Percentiles rank a stretch among this genome's conserved stretches.
These are phyloP conservation scores for Linyphia triangularis DNA, from an alignment of 2,888 invertebrate genomes.

Conservation along the genomic window DNA sequence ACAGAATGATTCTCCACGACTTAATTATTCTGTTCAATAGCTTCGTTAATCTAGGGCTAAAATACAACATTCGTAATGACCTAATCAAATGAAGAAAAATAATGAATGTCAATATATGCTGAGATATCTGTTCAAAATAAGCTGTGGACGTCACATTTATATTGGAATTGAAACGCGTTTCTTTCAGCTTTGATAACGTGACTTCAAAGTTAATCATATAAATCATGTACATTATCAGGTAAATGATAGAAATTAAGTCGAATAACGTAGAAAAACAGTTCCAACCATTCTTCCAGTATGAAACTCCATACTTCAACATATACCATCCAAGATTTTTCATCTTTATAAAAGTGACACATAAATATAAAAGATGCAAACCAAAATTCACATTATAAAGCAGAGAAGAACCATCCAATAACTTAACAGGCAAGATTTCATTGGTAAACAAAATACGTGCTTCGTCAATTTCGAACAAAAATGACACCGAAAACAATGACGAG, in stretches of 20 bases:
- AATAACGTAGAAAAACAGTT: constrained; percentile 27
- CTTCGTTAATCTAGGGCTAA: constrained; percentile 22
- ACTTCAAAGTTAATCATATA: constrained; percentile 12
- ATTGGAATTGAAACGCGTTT: constrained; percentile 10
- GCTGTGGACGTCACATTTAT: background rate
- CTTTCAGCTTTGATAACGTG: background rate
- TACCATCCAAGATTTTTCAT: constrained; percentile 52
- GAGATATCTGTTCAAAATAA: background rate
- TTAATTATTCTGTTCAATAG: constrained; percentile 19
- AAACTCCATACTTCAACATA: constrained; percentile 37
- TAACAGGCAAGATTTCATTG: background rate
- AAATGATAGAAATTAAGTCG: constrained; percentile 13
- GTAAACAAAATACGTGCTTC: background rate
- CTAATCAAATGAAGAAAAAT: constrained; percentile 42
- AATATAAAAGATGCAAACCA: constrained; percentile 35
- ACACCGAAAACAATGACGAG: constrained; percentile 24
- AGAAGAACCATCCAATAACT: background rate
- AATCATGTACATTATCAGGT: constrained; percentile 12
- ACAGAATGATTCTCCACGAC: constrained; percentile 14
- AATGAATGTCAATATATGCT: constrained; percentile 26
- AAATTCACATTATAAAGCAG: background rate
- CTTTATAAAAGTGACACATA: constrained; percentile 21
- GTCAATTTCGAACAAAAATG: constrained; percentile 42
- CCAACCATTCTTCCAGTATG: constrained; percentile 22
- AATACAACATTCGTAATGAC: constrained; percentile 20